Evolutionary conservation across 2,797 vertebrate species (phyloP).

Genomic region (Mormyrus hasselquistii): DNA sequence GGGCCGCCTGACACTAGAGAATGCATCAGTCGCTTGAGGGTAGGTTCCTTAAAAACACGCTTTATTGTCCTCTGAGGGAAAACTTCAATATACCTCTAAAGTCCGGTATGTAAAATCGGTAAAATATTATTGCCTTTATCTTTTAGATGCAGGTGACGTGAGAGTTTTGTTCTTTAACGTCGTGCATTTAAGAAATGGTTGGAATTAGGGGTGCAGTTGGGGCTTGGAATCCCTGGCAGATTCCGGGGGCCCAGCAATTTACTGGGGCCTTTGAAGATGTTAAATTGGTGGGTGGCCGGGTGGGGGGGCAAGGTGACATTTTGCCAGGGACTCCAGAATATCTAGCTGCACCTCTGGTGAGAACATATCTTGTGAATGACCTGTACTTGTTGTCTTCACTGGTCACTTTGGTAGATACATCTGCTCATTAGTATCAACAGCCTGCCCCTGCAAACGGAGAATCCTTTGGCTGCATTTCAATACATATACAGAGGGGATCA

Average conservation of each 20-base stretch:
- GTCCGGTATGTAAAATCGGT: neutral
- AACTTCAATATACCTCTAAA: neutral
- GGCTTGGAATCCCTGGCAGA: neutral
- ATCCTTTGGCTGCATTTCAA: neutral
- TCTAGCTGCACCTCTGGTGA: neutral
- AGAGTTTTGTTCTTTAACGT: neutral
- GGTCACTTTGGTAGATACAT: neutral
- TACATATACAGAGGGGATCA: neutral
- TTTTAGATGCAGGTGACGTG: neutral
- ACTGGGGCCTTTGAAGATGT: neutral
- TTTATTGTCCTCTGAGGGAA: neutral
- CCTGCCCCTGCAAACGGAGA: neutral
- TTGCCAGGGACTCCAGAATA: neutral
- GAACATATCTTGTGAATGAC: neutral
- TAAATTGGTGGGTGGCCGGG: neutral
- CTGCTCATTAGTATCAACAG: neutral
- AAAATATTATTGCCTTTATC: neutral
- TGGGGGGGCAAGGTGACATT: neutral
- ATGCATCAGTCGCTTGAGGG: slow-evolving; percentile 1
- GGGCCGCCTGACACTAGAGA: slow-evolving; percentile 14
- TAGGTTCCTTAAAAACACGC: neutral
- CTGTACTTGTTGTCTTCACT: neutral
- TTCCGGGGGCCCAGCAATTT: neutral
- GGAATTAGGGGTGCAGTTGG: neutral
- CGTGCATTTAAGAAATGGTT: neutral